These are phyloP conservation scores for Columba guinea DNA, from an alignment of 2,797 vertebrate genomes.

Conservation along the genomic window DNA sequence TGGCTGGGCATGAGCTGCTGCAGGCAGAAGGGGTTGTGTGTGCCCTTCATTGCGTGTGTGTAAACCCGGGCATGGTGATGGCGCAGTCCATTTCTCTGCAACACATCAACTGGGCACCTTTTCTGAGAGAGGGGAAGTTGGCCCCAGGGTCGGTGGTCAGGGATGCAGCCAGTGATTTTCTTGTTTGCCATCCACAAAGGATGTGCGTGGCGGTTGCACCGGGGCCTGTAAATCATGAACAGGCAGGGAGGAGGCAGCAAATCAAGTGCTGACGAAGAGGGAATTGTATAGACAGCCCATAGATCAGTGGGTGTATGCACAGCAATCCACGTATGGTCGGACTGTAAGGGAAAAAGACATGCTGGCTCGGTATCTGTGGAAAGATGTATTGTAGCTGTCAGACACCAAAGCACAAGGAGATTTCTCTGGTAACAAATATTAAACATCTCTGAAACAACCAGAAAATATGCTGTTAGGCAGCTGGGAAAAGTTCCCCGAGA, in stretches of 20 bases:
- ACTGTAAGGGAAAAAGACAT: not conserved
- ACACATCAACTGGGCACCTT: not conserved
- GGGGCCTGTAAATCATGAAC: not conserved
- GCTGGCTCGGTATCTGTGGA: not conserved
- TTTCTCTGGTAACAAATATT: not conserved
- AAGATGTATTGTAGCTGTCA: not conserved
- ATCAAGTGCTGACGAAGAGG: not conserved
- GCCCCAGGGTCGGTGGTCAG: not conserved
- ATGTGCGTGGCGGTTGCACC: not conserved
- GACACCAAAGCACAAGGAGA: not conserved
- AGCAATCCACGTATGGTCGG: not conserved
- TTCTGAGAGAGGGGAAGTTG: not conserved
- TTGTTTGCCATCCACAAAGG: not conserved
- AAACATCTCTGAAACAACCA: not conserved
- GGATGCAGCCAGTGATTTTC: fast-evolving
- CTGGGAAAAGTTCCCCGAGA: not conserved
- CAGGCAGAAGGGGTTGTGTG: not conserved
- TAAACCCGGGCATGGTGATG: not conserved
- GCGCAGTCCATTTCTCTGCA: not conserved
- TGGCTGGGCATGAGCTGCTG: not conserved
- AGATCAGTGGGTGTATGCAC: not conserved
- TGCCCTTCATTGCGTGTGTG: not conserved
- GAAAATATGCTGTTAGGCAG: not conserved
- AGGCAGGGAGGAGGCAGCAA: not conserved
- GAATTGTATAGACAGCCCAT: not conserved